Conservation (phyloP, 2,797 vertebrate genomes). For the Lutjanus campechanus region DNA sequence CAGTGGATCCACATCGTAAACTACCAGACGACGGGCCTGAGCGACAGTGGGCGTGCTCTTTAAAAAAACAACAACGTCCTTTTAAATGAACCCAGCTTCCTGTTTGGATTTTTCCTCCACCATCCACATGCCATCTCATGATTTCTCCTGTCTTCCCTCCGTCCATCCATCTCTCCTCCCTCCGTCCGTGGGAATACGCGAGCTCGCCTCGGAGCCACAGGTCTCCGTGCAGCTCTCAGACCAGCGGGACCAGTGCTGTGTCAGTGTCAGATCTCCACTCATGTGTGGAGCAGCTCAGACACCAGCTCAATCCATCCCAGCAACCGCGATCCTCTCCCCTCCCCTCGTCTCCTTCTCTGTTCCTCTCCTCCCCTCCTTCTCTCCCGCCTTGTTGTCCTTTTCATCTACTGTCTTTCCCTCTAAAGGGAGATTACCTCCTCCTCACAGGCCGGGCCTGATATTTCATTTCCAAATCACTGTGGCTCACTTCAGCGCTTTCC, state of each 20-base stretch:
- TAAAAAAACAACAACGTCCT: too few species aligned
- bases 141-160: conserved; percentile 1
- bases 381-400: neutral
- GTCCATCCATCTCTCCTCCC: neutral
- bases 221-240: conserved; percentile 46
- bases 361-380: neutral
- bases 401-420: conserved; percentile 38
- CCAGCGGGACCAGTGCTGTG: conserved; percentile 57
- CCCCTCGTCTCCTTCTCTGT: conserved; percentile 8
- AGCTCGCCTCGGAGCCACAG: conserved; percentile 42
- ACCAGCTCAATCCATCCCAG: conserved; percentile 39
- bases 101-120: conserved; percentile 1
- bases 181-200: conserved; percentile 24
- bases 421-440: conserved; percentile 54
- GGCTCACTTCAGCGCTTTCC: conserved; percentile 19
- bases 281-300: conserved; percentile 67
- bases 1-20: too few species aligned
- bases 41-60: too few species aligned
- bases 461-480: conserved; percentile 72
- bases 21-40: too few species aligned
- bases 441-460: conserved; percentile 52
- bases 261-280: conserved; percentile 74
- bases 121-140: neutral
- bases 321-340: conserved; percentile 12
- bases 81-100: neutral